Evolutionary conservation across 2,113 vertebrate genomes (phyloP).

Genomic region (Cettia cetti): DNA sequence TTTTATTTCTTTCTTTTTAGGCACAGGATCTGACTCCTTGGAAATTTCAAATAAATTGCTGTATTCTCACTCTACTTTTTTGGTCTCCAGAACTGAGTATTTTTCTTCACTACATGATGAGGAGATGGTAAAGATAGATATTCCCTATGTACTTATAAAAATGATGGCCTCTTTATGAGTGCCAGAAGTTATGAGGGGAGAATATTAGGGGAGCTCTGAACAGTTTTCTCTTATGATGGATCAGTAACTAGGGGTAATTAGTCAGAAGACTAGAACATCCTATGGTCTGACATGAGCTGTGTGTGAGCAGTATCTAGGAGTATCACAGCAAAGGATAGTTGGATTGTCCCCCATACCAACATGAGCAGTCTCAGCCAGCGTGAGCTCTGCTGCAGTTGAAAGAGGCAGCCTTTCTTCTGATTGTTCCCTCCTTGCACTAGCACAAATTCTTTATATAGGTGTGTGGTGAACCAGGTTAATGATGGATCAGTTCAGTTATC

Average conservation of each 20-base stretch:
- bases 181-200: background rate
- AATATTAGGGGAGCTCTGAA: background rate
- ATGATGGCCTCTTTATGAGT: background rate
- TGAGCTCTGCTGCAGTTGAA: background rate
- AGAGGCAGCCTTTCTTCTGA: background rate
- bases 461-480: constrained; percentile 28
- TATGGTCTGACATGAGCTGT: background rate
- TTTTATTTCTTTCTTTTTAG: background rate
- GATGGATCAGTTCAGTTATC: constrained; percentile 37
- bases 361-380: background rate
- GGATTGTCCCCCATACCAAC: background rate
- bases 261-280: background rate
- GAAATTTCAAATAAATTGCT: background rate
- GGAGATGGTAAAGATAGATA: background rate
- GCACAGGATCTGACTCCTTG: background rate
- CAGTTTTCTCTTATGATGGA: background rate
- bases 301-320: background rate
- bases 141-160: background rate
- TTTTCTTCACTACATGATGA: background rate
- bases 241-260: background rate
- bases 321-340: background rate
- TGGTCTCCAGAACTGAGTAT: background rate
- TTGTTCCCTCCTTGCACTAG: background rate
- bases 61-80: background rate
- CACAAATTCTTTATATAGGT: constrained; percentile 30